Evolutionary conservation across 2,888 invertebrate species (phyloP).

Genomic region (Blastobasis lacticolella): DNA sequence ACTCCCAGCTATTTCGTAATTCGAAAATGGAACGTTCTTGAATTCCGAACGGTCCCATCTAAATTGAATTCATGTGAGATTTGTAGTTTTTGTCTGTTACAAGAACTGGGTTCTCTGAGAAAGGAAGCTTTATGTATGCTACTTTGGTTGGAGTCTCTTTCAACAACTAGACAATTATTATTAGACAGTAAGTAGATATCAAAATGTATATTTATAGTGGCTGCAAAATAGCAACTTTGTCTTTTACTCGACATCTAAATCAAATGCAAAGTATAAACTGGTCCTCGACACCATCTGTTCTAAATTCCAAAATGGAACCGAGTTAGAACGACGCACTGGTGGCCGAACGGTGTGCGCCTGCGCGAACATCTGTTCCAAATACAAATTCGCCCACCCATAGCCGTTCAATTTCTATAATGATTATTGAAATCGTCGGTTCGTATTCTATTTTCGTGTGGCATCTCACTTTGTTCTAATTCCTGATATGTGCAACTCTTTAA

Average conservation of each 20-base stretch:
- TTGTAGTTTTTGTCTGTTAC: background rate
- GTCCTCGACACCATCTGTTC: slow-evolving; percentile 34
- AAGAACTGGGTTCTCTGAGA: no score
- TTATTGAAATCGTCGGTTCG: slow-evolving; percentile 63
- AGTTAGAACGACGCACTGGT: slow-evolving; percentile 35
- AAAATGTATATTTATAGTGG: no score
- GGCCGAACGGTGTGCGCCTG: slow-evolving; percentile 34
- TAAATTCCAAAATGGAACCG: slow-evolving; percentile 43
- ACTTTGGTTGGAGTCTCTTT: no score
- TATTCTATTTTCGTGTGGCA: slow-evolving; percentile 55
- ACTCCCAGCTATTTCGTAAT: slow-evolving; percentile 32
- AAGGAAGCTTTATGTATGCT: no score
- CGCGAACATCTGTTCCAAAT: slow-evolving; percentile 44
- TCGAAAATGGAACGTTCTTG: slow-evolving; percentile 35
- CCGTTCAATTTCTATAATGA: slow-evolving; percentile 56
- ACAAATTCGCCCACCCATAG: slow-evolving; percentile 34
- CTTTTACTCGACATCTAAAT: no score
- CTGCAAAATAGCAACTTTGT: no score
- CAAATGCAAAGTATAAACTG: background rate
- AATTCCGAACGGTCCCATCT: slow-evolving; percentile 9
- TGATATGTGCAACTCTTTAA: background rate
- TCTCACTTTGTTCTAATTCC: slow-evolving; percentile 28
- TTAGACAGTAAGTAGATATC: no score
- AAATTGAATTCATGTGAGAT: slow-evolving; percentile 7
- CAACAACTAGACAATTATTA: no score